Conservation (phyloP, 2,113 vertebrate genomes). For the Tinamus guttatus region DNA sequence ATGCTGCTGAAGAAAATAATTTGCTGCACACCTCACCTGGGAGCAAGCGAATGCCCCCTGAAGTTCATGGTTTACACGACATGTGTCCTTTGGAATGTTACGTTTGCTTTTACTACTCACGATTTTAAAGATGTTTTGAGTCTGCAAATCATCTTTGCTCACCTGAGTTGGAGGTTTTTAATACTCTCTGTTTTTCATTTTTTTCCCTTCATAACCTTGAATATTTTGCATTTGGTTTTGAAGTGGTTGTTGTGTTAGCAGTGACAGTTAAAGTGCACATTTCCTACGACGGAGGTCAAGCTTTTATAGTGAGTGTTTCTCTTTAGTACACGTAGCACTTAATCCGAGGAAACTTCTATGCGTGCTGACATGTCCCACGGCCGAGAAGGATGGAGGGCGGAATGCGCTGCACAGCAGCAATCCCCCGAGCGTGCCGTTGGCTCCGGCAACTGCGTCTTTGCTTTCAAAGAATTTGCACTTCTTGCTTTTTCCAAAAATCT, state of each 20-base stretch:
- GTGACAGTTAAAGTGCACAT: background rate
- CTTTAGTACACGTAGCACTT: background rate
- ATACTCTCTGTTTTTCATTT: background rate
- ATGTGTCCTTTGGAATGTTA: background rate
- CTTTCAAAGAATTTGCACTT: background rate
- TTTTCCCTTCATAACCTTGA: background rate
- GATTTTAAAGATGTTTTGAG: background rate
- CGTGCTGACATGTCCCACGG: background rate
- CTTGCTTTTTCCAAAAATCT: background rate
- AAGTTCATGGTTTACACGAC: background rate
- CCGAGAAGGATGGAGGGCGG: background rate
- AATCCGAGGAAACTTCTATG: background rate
- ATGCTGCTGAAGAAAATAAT: slow-evolving; percentile 11
- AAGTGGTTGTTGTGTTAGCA: background rate
- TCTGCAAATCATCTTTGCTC: slow-evolving; percentile 1
- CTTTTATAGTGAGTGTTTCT: background rate
- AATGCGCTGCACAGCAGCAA: background rate
- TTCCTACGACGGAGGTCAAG: background rate
- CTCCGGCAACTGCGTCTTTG: background rate
- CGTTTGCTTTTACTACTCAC: background rate
- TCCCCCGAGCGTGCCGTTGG: background rate
- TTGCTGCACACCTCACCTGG: slow-evolving; percentile 15
- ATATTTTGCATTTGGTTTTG: background rate
- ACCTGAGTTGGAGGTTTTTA: background rate
- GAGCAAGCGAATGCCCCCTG: slow-evolving; percentile 2